phyloP scores from a whole-genome alignment of 2,113 vertebrate genomes.

The Neolamprologus kungweensis region DNA sequence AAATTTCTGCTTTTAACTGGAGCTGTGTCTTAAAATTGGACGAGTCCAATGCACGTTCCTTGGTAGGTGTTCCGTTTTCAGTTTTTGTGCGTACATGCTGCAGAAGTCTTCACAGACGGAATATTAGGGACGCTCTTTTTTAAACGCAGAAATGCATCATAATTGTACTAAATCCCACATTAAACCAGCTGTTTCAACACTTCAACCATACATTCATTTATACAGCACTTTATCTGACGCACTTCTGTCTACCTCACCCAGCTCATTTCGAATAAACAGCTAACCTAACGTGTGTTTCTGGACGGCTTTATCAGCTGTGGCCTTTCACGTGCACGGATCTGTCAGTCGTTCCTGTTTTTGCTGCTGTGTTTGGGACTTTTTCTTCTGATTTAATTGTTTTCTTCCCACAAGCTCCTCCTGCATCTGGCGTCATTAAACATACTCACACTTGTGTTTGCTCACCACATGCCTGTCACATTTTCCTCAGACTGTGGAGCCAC shows the following conservation, averaged over 20 bases:
- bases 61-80: not conserved
- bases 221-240: not conserved
- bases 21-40: not conserved
- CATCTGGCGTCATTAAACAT: not conserved
- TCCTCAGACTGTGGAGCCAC: not conserved
- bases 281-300: not conserved
- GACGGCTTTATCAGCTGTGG: not conserved
- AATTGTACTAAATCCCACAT: not conserved
- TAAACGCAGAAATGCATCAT: not conserved
- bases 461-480: not conserved
- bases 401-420: not conserved
- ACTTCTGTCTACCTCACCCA: not conserved
- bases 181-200: not conserved
- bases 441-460: not conserved
- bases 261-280: not conserved
- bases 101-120: not conserved
- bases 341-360: not conserved
- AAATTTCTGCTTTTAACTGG: not conserved
- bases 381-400: not conserved
- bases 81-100: not conserved
- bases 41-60: not conserved
- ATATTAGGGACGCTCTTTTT: not conserved
- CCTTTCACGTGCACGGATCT: rapidly evolving
- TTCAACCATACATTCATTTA: rapidly evolving
- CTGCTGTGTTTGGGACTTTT: not conserved